Evolutionary conservation across 2,113 vertebrate genomes (phyloP), one percentile per base, ranked within the genome.

Genomic region (Dipodomys spectabilis): DNA sequence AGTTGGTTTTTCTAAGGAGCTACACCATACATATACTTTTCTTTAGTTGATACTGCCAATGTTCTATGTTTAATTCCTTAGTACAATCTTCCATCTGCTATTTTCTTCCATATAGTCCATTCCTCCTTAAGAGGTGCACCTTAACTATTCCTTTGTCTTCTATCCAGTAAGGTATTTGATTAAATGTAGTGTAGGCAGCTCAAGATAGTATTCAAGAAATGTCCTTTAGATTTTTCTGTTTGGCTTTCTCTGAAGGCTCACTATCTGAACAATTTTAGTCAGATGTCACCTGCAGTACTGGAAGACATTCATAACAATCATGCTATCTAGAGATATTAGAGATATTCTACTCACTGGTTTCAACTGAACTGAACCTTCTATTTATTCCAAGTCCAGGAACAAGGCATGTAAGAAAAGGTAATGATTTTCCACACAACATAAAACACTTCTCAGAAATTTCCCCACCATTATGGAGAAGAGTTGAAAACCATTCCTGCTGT

Each of bases 251-350:
- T 39, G 11, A 45, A 68, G 5, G 2, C 9, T 68, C 12, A 12
- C 11, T 49, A 0, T 68, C 20, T 69, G 11, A 20, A 27, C 3
- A 8, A 8, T 65, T 35, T 0, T 9, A 35, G 30, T 57, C 27
- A 13, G 28, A 85, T 60, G 15, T 28, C 11, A 79, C 35, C 7
- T 27, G 1, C 4, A 18, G 15, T 3, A 3, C 16, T 44, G 6
- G n/a, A 8, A 92, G 16, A 86, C 73, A 5, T 57, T 57, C 53
- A 57, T 57, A 57, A 57, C 15, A 57, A 57, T 13, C 22, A 9
- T 32, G 20, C 27, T 19, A 11, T 15, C 53, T 2, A 18, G 49
- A 32, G 2, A 45, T 3, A 0, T 2, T 18, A 2, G 9, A n/a
- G 27, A 2, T 32, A 0, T n/a, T 30, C 7, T 39, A 13, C 4